Evolutionary conservation across 2,888 invertebrate species (phyloP), one percentile per base, ranked within the genome.

Genomic region (Yponomeuta malinellus): DNA sequence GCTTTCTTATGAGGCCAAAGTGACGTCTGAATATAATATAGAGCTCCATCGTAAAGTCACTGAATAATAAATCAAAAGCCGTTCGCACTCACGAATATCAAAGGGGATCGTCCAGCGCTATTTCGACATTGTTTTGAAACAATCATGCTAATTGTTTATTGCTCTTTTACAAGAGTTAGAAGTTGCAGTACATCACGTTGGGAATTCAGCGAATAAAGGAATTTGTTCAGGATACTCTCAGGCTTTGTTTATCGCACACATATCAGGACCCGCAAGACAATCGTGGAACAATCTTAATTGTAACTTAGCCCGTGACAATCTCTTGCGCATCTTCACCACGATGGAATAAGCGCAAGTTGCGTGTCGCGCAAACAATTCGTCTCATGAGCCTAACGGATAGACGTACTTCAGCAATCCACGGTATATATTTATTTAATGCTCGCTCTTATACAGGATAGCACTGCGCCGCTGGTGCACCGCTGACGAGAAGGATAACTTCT

Each of bases 21-120:
- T 67, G 67, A 43, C 43, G 67, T 63, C 12, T 43, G 68, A 68
- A 43, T 12, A 59, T 59, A 59, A 59, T 59, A 59, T 59, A 59
- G 52, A 63, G 78, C 78, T 83, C 78, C 79, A 75, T 78, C 69
- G 73, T 67, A 67, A 71, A 78, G 73, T 74, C 76, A 76, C 78
- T 86, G 81, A 87, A 85, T 86, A 85, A 87, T 87, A 87, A 86
- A 88, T 88, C 83, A 83, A 83, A 82, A 83, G 81, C 79, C 78
- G 75, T 75, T 78, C 77, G 78, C 77, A 78, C 71, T 76, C 74
- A 77, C 77, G 77, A 81, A 84, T 83, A 85, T 88, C 88, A 87
- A 87, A 88, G 85, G 75, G 78, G 78, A 84, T 83, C 82, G 84
- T 83, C 86, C 85, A 86, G 85, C 70, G 82, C 81, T 81, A 83